Percentiles rank a stretch among this genome's conserved stretches.
Evolutionary conservation across 2,113 vertebrate species (phyloP).

Genomic region (Gobius niger): DNA sequence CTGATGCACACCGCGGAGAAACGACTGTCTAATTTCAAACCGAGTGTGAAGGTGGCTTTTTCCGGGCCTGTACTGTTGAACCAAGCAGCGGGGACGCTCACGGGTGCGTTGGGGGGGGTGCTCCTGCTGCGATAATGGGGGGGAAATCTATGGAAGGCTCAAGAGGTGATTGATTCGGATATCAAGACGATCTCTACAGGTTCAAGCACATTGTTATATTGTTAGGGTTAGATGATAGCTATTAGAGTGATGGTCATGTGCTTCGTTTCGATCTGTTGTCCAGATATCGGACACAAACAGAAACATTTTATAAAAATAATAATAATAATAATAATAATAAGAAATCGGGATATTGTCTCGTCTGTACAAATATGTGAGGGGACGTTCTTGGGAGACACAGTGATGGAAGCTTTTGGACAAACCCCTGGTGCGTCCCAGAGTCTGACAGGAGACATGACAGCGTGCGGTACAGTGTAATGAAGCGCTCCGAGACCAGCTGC

Average conservation of each 20-base stretch:
- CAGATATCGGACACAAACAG: too few species aligned
- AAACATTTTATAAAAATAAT: too few species aligned
- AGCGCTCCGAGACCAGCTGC: background rate
- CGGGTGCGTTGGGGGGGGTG: background rate
- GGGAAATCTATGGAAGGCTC: background rate
- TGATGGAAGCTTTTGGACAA: background rate
- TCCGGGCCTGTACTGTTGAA: background rate
- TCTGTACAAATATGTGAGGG: constrained; percentile 41
- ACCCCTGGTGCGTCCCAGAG: background rate
- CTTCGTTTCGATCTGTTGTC: too few species aligned
- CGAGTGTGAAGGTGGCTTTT: background rate
- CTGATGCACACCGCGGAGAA: constrained; percentile 9
- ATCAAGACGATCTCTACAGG: too few species aligned
- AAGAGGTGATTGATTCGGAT: too few species aligned
- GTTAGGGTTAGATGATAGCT: too few species aligned
- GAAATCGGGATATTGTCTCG: too few species aligned
- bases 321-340: too few species aligned
- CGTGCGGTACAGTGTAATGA: constrained; percentile 1
- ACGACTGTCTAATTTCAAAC: background rate
- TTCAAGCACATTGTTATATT: too few species aligned
- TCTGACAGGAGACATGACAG: constrained; percentile 14
- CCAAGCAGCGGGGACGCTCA: background rate
- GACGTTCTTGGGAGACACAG: background rate
- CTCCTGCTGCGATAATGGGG: background rate
- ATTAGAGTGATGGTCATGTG: too few species aligned